Percentiles rank a stretch among this genome's conserved stretches.
phyloP scores from a whole-genome alignment of 2,113 vertebrate genomes.

The Hippocampus abdominalis region DNA sequence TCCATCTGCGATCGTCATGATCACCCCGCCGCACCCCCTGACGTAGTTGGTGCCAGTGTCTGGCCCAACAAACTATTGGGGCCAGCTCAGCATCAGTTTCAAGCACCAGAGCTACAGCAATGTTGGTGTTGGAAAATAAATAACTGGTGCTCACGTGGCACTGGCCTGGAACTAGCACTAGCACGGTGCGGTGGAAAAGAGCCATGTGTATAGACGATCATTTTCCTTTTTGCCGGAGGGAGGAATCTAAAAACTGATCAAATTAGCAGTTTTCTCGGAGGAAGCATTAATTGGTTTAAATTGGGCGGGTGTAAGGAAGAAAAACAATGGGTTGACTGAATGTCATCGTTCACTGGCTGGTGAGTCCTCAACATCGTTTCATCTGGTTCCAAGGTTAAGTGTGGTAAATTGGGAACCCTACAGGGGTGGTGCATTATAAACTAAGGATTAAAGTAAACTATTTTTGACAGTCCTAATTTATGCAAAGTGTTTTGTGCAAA shows the following conservation, averaged over 20 bases:
- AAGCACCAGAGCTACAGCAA: too few species aligned
- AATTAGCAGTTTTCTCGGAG: conserved; percentile 52
- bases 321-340: conserved; percentile 21
- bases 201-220: conserved; percentile 58
- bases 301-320: conserved; percentile 36
- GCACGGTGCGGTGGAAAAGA: too few species aligned
- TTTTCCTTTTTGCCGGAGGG: conserved; percentile 51
- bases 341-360: conserved; percentile 27
- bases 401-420: neutral
- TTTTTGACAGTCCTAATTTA: neutral
- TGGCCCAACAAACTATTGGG: too few species aligned
- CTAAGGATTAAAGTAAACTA: neutral
- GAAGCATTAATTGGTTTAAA: conserved; percentile 20
- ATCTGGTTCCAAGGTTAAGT: conserved; percentile 41
- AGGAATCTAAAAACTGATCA: conserved; percentile 32
- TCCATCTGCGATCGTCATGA: too few species aligned
- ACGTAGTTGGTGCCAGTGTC: too few species aligned
- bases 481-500: neutral
- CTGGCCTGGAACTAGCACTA: too few species aligned
- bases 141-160: too few species aligned
- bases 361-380: conserved; percentile 38
- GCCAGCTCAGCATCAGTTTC: too few species aligned
- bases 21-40: too few species aligned
- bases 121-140: too few species aligned
- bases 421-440: neutral